Evolutionary conservation across 2,888 invertebrate species (phyloP).

Genomic region (Campoletis raptor): DNA sequence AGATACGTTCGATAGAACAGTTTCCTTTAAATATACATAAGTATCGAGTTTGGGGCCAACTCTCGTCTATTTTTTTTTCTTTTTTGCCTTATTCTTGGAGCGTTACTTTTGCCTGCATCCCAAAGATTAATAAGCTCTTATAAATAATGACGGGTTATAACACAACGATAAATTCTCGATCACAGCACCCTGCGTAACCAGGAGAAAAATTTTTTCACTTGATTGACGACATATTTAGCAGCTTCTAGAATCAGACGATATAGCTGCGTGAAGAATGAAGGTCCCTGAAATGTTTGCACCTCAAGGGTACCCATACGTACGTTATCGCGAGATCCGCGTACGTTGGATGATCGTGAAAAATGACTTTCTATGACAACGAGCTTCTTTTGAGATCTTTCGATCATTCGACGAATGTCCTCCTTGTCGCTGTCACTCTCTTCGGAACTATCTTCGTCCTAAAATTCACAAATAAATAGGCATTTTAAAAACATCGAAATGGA

Average conservation of each 20-base stretch:
- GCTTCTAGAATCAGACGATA: neutral
- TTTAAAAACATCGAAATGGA: neutral
- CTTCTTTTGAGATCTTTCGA: slow-evolving; percentile 88
- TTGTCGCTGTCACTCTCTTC: slow-evolving; percentile 88
- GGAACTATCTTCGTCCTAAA: slow-evolving; percentile 79
- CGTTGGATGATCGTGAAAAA: slow-evolving; percentile 83
- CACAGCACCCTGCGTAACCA: slow-evolving; percentile 27
- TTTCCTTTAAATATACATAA: neutral
- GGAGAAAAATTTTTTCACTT: slow-evolving; percentile 16
- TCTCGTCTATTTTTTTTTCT: neutral
- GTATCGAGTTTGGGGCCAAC: neutral
- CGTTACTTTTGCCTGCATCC: neutral
- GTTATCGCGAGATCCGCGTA: slow-evolving; percentile 77
- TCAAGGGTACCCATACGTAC: slow-evolving; percentile 78
- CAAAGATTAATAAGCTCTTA: neutral
- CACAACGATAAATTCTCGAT: neutral
- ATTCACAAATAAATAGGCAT: slow-evolving; percentile 4
- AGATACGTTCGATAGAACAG: neutral
- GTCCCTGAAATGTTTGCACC: neutral
- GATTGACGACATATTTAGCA: neutral
- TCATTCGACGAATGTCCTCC: slow-evolving; percentile 88
- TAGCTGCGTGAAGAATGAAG: slow-evolving; percentile 48
- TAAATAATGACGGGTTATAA: neutral
- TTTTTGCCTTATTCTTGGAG: neutral
- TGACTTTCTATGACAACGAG: slow-evolving; percentile 87